Evolutionary conservation across 2,888 invertebrate species (phyloP), one percentile per base, ranked within the genome.

Genomic region (Osmoderma eremita): DNA sequence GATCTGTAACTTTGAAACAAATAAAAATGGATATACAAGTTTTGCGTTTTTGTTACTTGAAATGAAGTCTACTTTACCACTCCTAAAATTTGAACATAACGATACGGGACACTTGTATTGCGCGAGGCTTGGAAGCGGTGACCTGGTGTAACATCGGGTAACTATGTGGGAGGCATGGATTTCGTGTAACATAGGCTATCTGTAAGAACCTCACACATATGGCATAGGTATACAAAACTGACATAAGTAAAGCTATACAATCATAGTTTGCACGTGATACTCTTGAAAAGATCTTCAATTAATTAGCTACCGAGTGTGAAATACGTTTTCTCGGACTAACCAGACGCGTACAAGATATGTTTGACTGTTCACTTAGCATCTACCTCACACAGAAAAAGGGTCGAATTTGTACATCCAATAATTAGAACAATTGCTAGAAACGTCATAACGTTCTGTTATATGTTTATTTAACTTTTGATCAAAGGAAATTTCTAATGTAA

Each of bases 291-390:
- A 20, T 53, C 53, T 53, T 38, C 53, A 38, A 53, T 53, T 53
- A 38, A 53, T 53, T 53, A 53, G 53, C 53, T 53, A 10, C 15
- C 38, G 38, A 38, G 53, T 53, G 53, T 53, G 38, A 53, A 53
- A 53, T 53, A 53, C 53, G 53, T 53, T 38, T 36, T 12, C 53
- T 53, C 15, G 18, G 38, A 53, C 2, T 18, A 5, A 4, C 53
- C 38, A 53, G 53, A 38, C 38, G 38, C 53, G 36, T 53, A 36
- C 53, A 36, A 5, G 2, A 18, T 53, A 36, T 6, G 18, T 53
- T 53, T 53, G 38, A 53, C 12, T 38, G 15, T 17, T 8, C 36
- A 53, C 53, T 53, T 53, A 53, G 53, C 53, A 38, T 53, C 36
- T 53, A 18, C 30, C 38, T 53, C 5, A 38, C 38, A 53, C 18